These are phyloP conservation scores for Beris morrisii DNA, from an alignment of 2,888 invertebrate species.

Conservation along the genomic window DNA sequence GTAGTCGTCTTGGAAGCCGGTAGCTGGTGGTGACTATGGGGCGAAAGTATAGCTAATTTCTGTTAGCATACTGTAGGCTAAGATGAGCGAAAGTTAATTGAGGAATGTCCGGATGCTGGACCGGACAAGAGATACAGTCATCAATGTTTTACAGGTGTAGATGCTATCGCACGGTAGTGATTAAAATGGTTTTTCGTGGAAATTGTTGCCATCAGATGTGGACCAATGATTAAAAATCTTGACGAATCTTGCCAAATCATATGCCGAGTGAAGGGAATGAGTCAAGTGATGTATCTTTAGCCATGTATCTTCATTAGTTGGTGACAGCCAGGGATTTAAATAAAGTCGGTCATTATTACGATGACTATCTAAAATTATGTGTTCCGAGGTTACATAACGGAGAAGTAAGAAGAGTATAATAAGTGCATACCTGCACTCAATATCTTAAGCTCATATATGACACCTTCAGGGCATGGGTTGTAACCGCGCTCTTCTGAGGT, in stretches of 20 bases:
- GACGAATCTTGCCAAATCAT: not conserved
- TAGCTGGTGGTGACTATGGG: slow-evolving; percentile 1
- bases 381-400: not conserved
- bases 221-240: not conserved
- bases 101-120: slow-evolving; percentile 10
- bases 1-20: not conserved
- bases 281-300: not conserved
- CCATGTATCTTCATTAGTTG: not conserved
- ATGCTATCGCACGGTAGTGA: not conserved
- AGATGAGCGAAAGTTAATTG: not conserved
- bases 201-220: not conserved
- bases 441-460: no score
- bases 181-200: slow-evolving; percentile 6
- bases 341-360: not conserved
- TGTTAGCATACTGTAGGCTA: not conserved
- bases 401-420: not conserved
- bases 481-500: no score
- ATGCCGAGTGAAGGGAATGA: not conserved
- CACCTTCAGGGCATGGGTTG: no score
- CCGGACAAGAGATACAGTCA: not conserved
- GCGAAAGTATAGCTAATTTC: slow-evolving; percentile 8
- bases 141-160: not conserved
- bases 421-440: no score
- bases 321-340: not conserved
- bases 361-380: not conserved